phyloP scores from a whole-genome alignment of 2,888 invertebrate species.

The Hydroisotoma schaefferi region DNA sequence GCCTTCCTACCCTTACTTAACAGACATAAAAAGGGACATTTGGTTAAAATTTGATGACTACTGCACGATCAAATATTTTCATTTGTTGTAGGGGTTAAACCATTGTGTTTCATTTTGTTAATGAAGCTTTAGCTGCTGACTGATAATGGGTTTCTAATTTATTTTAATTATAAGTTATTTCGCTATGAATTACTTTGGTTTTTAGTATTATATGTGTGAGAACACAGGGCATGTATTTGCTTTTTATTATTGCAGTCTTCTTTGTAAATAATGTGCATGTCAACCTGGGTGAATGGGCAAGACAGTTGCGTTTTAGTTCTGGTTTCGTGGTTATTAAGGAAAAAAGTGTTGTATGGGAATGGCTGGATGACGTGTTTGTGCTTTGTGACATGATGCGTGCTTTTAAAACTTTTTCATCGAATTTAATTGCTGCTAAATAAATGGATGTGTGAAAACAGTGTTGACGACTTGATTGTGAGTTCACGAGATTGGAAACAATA shows the following conservation, averaged over 20 bases:
- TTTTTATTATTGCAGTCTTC: too few species aligned
- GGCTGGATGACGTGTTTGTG: constrained; percentile 16
- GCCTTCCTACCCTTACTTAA: background rate
- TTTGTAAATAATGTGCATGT: constrained; percentile 10
- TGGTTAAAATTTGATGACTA: constrained; percentile 4
- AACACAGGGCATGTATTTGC: too few species aligned
- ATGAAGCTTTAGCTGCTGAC: too few species aligned
- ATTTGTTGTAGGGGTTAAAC: too few species aligned
- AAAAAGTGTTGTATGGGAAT: constrained; percentile 16
- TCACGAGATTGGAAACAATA: constrained; percentile 5
- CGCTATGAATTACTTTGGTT: constrained; percentile 6
- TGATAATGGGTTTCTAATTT: constrained; percentile 16
- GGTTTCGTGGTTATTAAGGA: constrained; percentile 5
- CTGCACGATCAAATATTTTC: background rate
- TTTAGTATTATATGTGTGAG: constrained; percentile 1
- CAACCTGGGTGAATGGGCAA: constrained; percentile 8
- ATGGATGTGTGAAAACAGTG: constrained; percentile 28
- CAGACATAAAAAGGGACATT: constrained; percentile 2
- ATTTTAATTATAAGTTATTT: constrained; percentile 15
- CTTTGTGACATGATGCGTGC: constrained; percentile 20
- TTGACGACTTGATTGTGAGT: constrained; percentile 34
- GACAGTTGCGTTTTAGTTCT: constrained; percentile 20
- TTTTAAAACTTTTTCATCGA: constrained; percentile 14
- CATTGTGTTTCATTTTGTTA: too few species aligned
- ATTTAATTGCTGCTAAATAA: constrained; percentile 14